phyloP scores from a whole-genome alignment of 2,797 vertebrate genomes.

The Arnoldichthys spilopterus region DNA sequence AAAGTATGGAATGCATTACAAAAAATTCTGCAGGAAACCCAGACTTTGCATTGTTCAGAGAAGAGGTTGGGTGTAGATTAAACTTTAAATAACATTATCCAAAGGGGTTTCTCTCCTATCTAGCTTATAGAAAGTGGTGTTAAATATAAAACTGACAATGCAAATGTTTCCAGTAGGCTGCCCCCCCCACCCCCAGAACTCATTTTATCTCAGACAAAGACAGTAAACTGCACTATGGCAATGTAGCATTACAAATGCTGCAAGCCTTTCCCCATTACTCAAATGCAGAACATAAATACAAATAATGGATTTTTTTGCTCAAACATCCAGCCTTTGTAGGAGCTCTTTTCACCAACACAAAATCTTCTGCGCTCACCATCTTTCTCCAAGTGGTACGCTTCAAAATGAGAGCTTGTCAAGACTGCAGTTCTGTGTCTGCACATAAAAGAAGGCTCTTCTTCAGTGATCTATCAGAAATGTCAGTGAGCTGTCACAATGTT shows the following conservation, averaged over 20 bases:
- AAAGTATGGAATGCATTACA: neutral
- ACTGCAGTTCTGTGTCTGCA: neutral
- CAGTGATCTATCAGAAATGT: conserved; percentile 14
- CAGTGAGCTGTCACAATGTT: neutral
- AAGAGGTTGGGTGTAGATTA: neutral
- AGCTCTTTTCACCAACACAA: conserved; percentile 7
- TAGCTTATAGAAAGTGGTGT: conserved; percentile 2
- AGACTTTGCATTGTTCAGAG: too few species aligned
- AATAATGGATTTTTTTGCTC: neutral
- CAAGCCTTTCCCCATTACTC: neutral
- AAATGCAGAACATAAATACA: conserved; percentile 13
- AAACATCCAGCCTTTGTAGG: neutral
- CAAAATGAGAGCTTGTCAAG: conserved; percentile 25
- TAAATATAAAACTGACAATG: neutral
- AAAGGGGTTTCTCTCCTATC: neutral
- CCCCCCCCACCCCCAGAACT: conserved; percentile 4
- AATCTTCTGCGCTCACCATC: neutral
- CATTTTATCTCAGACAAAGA: conserved; percentile 13
- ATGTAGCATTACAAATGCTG: conserved; percentile 14
- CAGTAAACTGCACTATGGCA: neutral
- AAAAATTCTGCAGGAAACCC: neutral
- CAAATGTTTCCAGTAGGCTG: neutral
- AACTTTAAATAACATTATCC: neutral
- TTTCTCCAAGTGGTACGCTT: conserved; percentile 11
- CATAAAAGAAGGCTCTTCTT: conserved; percentile 23